Evolutionary conservation across 2,113 vertebrate genomes (phyloP), one percentile per base, ranked within the genome.

Genomic region (Sceloporus tristichus): DNA sequence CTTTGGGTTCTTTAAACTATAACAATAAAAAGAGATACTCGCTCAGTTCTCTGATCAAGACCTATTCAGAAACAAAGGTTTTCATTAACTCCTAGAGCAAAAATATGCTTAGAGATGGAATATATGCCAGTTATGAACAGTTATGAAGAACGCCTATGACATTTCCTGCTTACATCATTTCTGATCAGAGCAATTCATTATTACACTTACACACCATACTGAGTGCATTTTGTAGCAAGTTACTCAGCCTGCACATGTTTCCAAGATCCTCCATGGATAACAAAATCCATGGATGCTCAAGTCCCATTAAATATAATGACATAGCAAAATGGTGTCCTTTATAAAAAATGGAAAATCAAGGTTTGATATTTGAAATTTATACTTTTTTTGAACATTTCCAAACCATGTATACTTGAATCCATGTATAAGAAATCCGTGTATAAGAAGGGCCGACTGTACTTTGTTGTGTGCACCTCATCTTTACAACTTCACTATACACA

Each of bases 131-230:
- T 21, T 65, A 68, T n/a, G 65, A 78, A 53, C 75, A 77, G 48
- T 54, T 68, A 79, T 38, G 42, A 10, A 70, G 38, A 70, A 38
- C n/a, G 27, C 7, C 73, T 13, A 68, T 53, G 29, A 38, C 11
- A 62, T 87, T 62, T 87, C 74, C 66, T 62, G 38, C 73, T 74
- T 59, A 40, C 54, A 56, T 34, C 9, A 59, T 84, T 74, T 53
- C 19, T 65, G 86, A 75, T 23, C 10, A 87, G 25, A 23, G 42
- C 65, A n/a, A 82, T 14, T 25, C 48, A 40, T 25, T 48, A 48
- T 8, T 1, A 8, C 53, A 56, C 56, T 8, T 1, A 8, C 53
- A 56, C 56, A 80, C 16, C 25, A 56, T 79, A n/a, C 1, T 42
- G 48, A 21, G 14, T 18, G 54, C 29, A n/a, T 59, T 62, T 54